Evolutionary conservation across 2,888 invertebrate genomes (phyloP).

Genomic region (Nomada ferruginata): DNA sequence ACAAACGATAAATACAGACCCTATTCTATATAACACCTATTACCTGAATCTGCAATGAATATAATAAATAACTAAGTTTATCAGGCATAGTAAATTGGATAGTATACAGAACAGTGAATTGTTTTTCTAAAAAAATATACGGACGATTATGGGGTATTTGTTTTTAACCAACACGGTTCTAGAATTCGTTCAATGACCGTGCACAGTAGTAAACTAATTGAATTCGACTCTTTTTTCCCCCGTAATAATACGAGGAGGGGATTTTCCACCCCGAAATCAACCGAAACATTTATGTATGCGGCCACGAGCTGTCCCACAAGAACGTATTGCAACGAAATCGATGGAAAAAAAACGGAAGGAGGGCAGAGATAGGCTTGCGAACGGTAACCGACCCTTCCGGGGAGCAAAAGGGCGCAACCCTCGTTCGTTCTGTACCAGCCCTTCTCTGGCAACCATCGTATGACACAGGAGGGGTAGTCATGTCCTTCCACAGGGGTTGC

Average conservation of each 20-base stretch:
- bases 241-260: constrained; percentile 28
- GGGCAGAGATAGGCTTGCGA: constrained; percentile 65
- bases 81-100: no score
- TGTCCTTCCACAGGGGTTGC: constrained; percentile 64
- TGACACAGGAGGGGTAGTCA: constrained; percentile 68
- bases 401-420: constrained; percentile 77
- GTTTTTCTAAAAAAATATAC: neutral
- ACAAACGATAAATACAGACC: no score
- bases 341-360: constrained; percentile 72
- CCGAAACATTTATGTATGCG: constrained; percentile 79
- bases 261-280: constrained; percentile 71
- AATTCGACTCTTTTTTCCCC: constrained; percentile 36
- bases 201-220: constrained; percentile 35
- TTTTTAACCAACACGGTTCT: neutral
- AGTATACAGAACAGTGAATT: neutral
- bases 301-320: constrained; percentile 70
- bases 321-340: constrained; percentile 61
- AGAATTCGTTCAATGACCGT: neutral
- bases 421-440: constrained; percentile 42
- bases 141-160: neutral
- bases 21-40: no score
- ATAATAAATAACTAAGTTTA: no score
- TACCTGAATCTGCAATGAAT: no score
- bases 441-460: constrained; percentile 67
- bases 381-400: constrained; percentile 77